Evolutionary conservation across 1,140 invertebrate species (phyloP).

Genomic region (Calliphora vicina): DNA sequence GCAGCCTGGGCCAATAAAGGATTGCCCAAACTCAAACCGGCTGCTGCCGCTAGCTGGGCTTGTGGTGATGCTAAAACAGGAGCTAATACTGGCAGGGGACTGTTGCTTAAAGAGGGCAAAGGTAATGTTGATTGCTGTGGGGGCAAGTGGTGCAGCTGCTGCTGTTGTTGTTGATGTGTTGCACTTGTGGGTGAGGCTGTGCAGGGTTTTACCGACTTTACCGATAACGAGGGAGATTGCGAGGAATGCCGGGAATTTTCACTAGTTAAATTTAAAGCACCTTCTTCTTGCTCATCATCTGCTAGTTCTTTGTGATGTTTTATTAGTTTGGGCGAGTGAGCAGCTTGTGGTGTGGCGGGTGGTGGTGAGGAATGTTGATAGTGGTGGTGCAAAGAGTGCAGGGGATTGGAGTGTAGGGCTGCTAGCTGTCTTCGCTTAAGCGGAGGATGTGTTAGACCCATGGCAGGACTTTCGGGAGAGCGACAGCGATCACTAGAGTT

Average conservation of each 20-base stretch:
- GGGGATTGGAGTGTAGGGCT: conserved; percentile 43
- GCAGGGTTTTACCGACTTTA: conserved; percentile 44
- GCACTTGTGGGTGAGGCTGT: neutral
- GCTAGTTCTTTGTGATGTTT: neutral
- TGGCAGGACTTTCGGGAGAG: conserved; percentile 51
- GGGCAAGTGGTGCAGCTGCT: conserved; percentile 37
- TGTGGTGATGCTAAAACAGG: conserved; percentile 34
- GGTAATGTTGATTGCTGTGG: neutral
- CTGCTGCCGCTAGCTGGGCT: conserved; percentile 29
- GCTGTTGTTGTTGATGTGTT: too few relatives aligned
- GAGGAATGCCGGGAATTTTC: conserved; percentile 60
- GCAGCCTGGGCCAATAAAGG: conserved; percentile 40
- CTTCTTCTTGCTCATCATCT: conserved; percentile 52
- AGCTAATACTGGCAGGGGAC: neutral
- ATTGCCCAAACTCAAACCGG: conserved; percentile 20
- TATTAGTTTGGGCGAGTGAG: conserved; percentile 27
- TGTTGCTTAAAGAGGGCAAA: neutral
- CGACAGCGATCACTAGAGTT: conserved; percentile 59
- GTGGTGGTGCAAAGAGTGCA: conserved; percentile 32
- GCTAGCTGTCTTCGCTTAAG: conserved; percentile 40
- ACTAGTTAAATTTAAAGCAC: conserved; percentile 58
- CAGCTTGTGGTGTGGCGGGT: neutral
- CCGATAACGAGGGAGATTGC: conserved; percentile 54
- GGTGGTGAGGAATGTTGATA: conserved; percentile 35
- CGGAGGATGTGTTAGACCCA: conserved; percentile 41